These are phyloP conservation scores for Dipus sagitta DNA, from an alignment of 2,797 vertebrate species.

Conservation along the genomic window DNA sequence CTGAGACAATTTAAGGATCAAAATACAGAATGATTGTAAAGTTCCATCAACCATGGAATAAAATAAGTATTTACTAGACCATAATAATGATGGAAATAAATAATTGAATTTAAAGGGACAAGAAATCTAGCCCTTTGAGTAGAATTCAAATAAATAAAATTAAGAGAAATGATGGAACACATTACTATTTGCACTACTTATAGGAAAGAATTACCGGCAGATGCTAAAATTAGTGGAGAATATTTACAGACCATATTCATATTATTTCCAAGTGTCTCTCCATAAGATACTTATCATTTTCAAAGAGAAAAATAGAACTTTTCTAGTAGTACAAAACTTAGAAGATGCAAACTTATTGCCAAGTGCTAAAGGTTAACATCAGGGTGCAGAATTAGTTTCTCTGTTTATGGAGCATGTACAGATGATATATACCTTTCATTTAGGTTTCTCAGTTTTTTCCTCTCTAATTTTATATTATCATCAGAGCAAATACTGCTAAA, in stretches of 20 bases:
- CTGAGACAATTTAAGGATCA: neutral
- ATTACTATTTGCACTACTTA: neutral
- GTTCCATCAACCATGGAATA: neutral
- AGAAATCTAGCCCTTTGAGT: neutral
- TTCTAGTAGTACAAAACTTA: neutral
- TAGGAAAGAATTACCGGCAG: neutral
- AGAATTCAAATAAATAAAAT: slow-evolving; percentile 34
- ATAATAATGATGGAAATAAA: neutral
- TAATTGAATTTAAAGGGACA: neutral
- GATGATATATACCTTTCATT: neutral
- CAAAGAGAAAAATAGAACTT: neutral
- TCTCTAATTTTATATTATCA: slow-evolving; percentile 8
- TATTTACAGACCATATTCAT: slow-evolving; percentile 30
- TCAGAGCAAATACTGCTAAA: neutral
- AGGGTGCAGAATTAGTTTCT: slow-evolving; percentile 3
- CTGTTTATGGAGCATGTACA: neutral
- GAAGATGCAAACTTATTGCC: neutral
- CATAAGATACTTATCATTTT: neutral
- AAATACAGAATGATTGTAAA: neutral
- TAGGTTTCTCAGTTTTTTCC: neutral
- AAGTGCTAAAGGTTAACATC: neutral
- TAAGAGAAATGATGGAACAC: neutral
- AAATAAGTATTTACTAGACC: neutral
- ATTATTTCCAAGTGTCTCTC: neutral
- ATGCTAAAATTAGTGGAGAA: slow-evolving; percentile 44